phyloP scores from a whole-genome alignment of 2,113 vertebrate genomes.

The Porphyrio hochstetteri region DNA sequence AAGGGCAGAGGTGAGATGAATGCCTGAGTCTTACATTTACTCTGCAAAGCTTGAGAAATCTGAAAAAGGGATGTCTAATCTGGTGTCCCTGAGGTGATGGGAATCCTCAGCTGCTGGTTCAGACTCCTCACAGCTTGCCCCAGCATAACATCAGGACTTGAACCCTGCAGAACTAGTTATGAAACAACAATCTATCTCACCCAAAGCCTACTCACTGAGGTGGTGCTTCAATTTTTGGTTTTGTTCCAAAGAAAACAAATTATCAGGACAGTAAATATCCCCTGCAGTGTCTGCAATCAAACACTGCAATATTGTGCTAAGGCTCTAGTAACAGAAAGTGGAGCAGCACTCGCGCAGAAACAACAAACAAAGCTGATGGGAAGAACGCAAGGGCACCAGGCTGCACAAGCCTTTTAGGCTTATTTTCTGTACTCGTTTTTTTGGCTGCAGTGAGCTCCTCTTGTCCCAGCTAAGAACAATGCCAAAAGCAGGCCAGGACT shows the following conservation, averaged over 20 bases:
- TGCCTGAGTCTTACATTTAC: not conserved
- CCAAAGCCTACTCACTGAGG: conserved; percentile 19
- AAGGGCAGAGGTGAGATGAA: not conserved
- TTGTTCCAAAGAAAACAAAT: conserved; percentile 30
- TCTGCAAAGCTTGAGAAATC: not conserved
- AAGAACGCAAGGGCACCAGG: not conserved
- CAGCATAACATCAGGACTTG: not conserved
- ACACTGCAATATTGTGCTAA: not conserved
- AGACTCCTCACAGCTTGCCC: not conserved
- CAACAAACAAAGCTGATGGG: conserved; percentile 22
- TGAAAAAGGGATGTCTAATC: not conserved
- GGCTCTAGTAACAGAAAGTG: conserved; percentile 10
- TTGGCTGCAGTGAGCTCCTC: conserved; percentile 31
- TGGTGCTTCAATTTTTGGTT: not conserved
- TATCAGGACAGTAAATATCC: conserved; percentile 45
- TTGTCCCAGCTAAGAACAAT: conserved; percentile 31
- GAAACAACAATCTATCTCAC: conserved; percentile 6
- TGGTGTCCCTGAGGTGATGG: not conserved
- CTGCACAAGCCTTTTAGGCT: not conserved
- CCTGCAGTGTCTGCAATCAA: conserved; percentile 21
- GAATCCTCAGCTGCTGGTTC: not conserved
- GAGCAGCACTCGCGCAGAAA: not conserved
- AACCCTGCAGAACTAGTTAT: not conserved
- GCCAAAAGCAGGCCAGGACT: conserved; percentile 36
- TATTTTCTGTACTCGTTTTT: conserved; percentile 1